Evolutionary conservation across 2,888 invertebrate genomes (phyloP).

Genomic region (Hydriomena furcata): DNA sequence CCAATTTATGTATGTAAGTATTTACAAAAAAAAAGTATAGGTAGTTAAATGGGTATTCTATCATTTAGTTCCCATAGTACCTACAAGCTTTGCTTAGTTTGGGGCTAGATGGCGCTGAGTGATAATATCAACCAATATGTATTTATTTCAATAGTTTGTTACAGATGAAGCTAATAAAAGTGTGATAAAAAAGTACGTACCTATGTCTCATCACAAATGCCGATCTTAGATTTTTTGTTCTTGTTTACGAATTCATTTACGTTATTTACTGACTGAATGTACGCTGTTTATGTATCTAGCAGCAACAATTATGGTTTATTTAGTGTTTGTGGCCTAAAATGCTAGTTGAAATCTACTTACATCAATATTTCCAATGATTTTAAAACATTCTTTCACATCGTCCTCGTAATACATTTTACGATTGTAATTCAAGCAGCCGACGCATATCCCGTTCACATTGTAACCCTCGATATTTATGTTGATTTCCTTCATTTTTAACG

Average conservation of each 20-base stretch:
- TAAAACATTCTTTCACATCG: constrained; percentile 61
- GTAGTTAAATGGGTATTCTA: too few species aligned
- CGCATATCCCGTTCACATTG: constrained; percentile 77
- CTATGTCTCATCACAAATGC: constrained; percentile 44
- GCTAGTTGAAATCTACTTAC: constrained; percentile 51
- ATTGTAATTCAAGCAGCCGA: constrained; percentile 72
- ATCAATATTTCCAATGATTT: constrained; percentile 66
- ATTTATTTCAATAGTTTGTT: too few species aligned
- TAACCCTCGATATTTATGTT: constrained; percentile 78
- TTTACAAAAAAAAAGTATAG: too few species aligned
- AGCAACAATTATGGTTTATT: not conserved
- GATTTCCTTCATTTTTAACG: constrained; percentile 67
- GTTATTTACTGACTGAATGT: constrained; percentile 41
- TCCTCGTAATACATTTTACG: constrained; percentile 67
- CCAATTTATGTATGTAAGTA: too few species aligned
- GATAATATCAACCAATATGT: too few species aligned
- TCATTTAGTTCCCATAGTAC: too few species aligned
- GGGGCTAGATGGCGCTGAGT: too few species aligned
- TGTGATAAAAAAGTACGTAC: too few species aligned
- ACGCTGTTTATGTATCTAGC: not conserved
- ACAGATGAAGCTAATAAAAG: too few species aligned
- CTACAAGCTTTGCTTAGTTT: too few species aligned
- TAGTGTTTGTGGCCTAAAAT: not conserved
- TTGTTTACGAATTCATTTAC: constrained; percentile 48
- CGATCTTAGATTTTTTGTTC: constrained; percentile 70